phyloP scores from a whole-genome alignment of 1,140 invertebrate genomes.

The Drosophila kohkoa region DNA sequence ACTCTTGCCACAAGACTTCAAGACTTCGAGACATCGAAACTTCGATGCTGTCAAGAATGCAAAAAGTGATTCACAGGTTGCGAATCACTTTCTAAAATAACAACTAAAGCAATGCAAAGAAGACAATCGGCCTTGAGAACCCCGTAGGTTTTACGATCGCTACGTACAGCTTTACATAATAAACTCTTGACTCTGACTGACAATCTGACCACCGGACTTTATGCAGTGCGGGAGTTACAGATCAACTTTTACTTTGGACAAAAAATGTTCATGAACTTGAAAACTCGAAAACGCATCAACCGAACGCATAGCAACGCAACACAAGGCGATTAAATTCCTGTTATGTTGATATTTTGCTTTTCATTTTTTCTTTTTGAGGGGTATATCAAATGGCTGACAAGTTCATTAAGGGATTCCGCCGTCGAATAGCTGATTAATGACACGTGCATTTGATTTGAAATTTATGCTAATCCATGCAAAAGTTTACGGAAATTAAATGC shows the following conservation, averaged over 20 bases:
- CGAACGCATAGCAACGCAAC: background rate
- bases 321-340: background rate
- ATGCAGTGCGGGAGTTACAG: constrained; percentile 35
- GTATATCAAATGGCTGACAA: background rate
- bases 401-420: background rate
- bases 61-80: constrained; percentile 34
- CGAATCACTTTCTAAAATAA: constrained; percentile 70
- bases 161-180: constrained; percentile 70
- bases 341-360: background rate
- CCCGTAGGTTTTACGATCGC: constrained; percentile 38
- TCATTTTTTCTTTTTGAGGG: too few relatives aligned
- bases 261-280: constrained; percentile 24
- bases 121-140: constrained; percentile 61
- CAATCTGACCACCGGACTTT: background rate
- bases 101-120: background rate
- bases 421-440: background rate
- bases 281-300: constrained; percentile 2
- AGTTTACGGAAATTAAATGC: constrained; percentile 7
- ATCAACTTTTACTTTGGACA: constrained; percentile 74
- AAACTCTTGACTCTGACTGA: constrained; percentile 32
- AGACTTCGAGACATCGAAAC: too few relatives aligned
- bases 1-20: too few relatives aligned
- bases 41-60: constrained; percentile 33
- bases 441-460: constrained; percentile 3
- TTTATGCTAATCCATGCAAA: constrained; percentile 13